These are phyloP conservation scores for Ditylenchus dipsaci DNA, from an alignment of 1,140 invertebrate species.

Conservation along the genomic window DNA sequence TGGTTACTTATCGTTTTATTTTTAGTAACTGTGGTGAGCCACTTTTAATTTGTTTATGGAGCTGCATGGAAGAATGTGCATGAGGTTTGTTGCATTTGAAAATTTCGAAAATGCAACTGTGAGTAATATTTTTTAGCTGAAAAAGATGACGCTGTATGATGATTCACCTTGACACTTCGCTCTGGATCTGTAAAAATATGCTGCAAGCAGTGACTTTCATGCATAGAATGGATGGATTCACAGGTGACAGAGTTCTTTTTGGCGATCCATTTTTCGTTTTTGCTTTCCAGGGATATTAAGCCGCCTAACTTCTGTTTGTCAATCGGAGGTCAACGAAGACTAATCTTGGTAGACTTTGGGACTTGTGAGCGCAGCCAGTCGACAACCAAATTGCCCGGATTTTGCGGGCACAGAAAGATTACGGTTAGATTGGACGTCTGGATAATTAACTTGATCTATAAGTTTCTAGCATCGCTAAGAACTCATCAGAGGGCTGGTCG, in stretches of 20 bases:
- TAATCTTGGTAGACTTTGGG: not conserved
- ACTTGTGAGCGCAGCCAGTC: too few relatives aligned
- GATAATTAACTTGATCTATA: too few relatives aligned
- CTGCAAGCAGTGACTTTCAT: not conserved
- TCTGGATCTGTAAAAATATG: slow-evolving; percentile 9
- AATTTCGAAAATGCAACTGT: not conserved
- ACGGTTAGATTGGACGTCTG: too few relatives aligned
- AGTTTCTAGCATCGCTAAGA: not conserved
- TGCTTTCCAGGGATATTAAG: slow-evolving; percentile 7
- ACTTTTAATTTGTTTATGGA: not conserved
- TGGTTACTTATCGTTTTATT: not conserved
- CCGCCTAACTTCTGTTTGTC: slow-evolving; percentile 9
- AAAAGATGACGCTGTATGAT: slow-evolving; percentile 8
- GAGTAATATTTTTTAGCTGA: not conserved
- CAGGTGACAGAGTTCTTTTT: not conserved
- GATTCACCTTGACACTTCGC: not conserved
- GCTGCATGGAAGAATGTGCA: slow-evolving; percentile 5
- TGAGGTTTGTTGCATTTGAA: not conserved
- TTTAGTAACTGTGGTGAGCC: not conserved
- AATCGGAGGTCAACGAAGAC: not conserved
- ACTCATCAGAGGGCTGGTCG: too few relatives aligned
- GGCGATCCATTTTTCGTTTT: too few relatives aligned
- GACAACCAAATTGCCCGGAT: too few relatives aligned
- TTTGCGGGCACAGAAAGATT: too few relatives aligned
- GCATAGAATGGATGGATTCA: slow-evolving; percentile 15